These are phyloP conservation scores for Cephalotes varians DNA, from an alignment of 2,888 invertebrate species.

Conservation along the genomic window DNA sequence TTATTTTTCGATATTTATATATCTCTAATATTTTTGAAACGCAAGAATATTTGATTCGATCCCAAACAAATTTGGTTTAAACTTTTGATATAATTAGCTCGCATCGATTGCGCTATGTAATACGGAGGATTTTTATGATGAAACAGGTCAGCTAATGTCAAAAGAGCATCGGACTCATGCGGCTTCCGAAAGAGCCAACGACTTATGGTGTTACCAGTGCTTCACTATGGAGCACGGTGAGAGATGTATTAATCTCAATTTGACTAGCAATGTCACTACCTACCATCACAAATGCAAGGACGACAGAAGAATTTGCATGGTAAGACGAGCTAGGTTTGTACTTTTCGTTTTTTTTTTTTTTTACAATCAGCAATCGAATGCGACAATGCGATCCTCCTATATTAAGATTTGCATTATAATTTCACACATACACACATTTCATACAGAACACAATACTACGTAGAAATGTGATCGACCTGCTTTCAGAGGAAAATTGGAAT, in stretches of 20 bases:
- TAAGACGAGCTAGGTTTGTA: conserved; percentile 81
- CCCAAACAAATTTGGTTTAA: not conserved
- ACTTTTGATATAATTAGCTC: not conserved
- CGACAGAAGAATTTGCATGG: conserved; percentile 93
- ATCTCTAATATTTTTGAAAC: not conserved
- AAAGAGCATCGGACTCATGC: conserved; percentile 93
- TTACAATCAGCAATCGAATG: not conserved
- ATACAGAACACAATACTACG: not conserved
- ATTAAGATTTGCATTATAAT: not conserved
- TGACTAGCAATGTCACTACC: conserved; percentile 86
- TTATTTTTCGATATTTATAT: not conserved
- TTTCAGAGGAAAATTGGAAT: conserved; percentile 9
- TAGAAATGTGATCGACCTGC: not conserved
- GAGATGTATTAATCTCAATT: conserved; percentile 89
- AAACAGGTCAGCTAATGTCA: conserved; percentile 85
- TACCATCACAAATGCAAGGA: conserved; percentile 92
- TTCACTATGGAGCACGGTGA: conserved; percentile 92
- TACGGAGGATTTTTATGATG: not conserved
- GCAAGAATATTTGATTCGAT: not conserved
- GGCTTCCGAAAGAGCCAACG: conserved; percentile 92
- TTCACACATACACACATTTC: not conserved
- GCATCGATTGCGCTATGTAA: not conserved
- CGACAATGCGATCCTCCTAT: not conserved
- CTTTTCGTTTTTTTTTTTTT: not conserved
- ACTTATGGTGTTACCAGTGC: conserved; percentile 94